phyloP scores from a whole-genome alignment of 1,140 invertebrate species.

The Anastrepha obliqua region DNA sequence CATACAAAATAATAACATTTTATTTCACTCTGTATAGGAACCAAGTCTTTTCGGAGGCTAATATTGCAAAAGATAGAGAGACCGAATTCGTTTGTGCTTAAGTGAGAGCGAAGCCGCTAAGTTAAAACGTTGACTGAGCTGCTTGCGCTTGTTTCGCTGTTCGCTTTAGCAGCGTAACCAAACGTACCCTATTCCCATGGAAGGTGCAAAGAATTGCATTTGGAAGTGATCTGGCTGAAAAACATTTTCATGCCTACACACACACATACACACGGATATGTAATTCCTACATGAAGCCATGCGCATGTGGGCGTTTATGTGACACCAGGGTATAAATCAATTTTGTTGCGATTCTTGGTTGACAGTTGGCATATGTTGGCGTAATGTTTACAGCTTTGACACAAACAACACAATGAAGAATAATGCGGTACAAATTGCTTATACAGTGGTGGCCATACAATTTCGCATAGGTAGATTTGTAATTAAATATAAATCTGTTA shows the following conservation, averaged over 20 bases:
- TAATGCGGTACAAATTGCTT: not conserved
- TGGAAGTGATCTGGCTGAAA: too few species aligned
- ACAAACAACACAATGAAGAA: not conserved
- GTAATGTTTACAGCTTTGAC: conserved; percentile 17
- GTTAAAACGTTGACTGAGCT: too few species aligned
- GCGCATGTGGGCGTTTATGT: conserved; percentile 13
- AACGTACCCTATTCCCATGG: not conserved
- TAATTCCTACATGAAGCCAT: not conserved
- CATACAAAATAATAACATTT: too few species aligned
- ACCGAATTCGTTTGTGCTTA: too few species aligned
- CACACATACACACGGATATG: not conserved
- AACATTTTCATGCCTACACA: not conserved
- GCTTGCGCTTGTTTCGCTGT: too few species aligned
- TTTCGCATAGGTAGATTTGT: not conserved
- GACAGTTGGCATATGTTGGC: conserved; percentile 43
- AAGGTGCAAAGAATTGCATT: too few species aligned
- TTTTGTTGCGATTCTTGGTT: conserved; percentile 24
- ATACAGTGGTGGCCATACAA: not conserved
- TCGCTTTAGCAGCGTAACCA: too few species aligned
- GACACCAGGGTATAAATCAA: conserved; percentile 23
- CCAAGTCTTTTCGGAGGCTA: too few species aligned
- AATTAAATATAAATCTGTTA: too few species aligned
- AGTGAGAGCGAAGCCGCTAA: too few species aligned
- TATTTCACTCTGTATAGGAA: too few species aligned
- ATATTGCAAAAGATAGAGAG: too few species aligned